These are phyloP conservation scores for Styela clava DNA, from an alignment of 23 tunicate species.

Conservation along the genomic window DNA sequence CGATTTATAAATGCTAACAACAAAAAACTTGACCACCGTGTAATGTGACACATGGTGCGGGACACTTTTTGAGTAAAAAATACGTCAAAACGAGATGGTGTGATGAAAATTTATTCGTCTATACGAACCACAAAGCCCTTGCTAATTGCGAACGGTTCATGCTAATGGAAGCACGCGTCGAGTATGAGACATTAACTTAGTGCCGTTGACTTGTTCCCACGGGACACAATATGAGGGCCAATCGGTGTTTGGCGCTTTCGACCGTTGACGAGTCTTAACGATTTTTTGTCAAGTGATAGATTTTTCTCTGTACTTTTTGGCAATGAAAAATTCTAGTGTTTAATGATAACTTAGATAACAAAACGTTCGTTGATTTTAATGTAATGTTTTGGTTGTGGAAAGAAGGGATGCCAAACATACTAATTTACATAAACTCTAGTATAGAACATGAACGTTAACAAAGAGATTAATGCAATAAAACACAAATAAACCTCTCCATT, in stretches of 20 bases:
- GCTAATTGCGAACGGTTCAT: not conserved
- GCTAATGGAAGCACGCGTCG: not conserved
- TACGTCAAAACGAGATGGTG: not conserved
- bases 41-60: not conserved
- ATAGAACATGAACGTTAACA: too few relatives aligned
- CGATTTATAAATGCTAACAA: not conserved
- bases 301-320: not conserved
- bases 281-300: constrained; percentile 2
- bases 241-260: constrained; percentile 9
- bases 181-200: constrained; percentile 1
- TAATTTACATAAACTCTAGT: too few relatives aligned
- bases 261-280: constrained; percentile 3
- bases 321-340: not conserved
- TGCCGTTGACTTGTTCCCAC: constrained; percentile 1
- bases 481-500: too few relatives aligned
- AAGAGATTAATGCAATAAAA: too few relatives aligned
- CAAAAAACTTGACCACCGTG: not conserved
- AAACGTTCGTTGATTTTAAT: not conserved
- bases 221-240: constrained; percentile 2
- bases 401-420: too few relatives aligned
- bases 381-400: too few relatives aligned
- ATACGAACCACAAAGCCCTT: not conserved
- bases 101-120: not conserved
- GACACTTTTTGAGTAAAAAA: not conserved
- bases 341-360: not conserved